phyloP scores from a whole-genome alignment of 2,888 invertebrate species.

The Mimumesa dahlbomi region DNA sequence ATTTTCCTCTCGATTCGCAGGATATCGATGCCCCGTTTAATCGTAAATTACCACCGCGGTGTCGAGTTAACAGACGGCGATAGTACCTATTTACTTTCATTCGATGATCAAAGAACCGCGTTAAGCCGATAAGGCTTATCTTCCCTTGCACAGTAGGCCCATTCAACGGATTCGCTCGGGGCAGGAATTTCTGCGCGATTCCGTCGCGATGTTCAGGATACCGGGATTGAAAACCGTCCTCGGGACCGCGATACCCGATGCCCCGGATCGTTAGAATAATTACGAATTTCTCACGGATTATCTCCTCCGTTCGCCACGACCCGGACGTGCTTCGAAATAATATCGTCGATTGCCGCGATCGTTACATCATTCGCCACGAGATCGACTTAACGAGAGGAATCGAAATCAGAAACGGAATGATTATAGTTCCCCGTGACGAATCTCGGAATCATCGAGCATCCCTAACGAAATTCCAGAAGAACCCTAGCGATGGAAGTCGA shows the following conservation, averaged over 20 bases:
- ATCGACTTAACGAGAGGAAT: too few relatives aligned
- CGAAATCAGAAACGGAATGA: too few relatives aligned
- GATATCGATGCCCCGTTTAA: conserved; percentile 40
- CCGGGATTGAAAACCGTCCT: conserved; percentile 31
- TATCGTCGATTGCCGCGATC: too few relatives aligned
- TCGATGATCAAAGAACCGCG: conserved; percentile 61
- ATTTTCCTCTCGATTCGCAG: not conserved
- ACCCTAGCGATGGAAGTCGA: too few relatives aligned
- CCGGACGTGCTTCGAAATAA: too few relatives aligned
- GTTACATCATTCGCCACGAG: too few relatives aligned
- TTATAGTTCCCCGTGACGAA: too few relatives aligned
- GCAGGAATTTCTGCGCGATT: conserved; percentile 39
- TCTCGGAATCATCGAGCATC: too few relatives aligned
- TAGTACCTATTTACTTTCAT: conserved; percentile 60
- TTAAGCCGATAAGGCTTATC: conserved; percentile 62
- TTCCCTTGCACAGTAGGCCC: conserved; percentile 50
- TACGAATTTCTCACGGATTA: too few relatives aligned
- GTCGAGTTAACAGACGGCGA: conserved; percentile 44
- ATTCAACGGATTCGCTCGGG: conserved; percentile 44
- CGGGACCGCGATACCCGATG: not conserved
- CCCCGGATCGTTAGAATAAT: not conserved
- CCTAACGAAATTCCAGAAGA: too few relatives aligned
- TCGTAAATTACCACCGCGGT: conserved; percentile 48
- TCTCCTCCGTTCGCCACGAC: too few relatives aligned
- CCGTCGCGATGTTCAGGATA: conserved; percentile 29